Evolutionary conservation across 2,888 invertebrate genomes (phyloP), one percentile per base, ranked within the genome.

Genomic region (Campaea margaritaria): DNA sequence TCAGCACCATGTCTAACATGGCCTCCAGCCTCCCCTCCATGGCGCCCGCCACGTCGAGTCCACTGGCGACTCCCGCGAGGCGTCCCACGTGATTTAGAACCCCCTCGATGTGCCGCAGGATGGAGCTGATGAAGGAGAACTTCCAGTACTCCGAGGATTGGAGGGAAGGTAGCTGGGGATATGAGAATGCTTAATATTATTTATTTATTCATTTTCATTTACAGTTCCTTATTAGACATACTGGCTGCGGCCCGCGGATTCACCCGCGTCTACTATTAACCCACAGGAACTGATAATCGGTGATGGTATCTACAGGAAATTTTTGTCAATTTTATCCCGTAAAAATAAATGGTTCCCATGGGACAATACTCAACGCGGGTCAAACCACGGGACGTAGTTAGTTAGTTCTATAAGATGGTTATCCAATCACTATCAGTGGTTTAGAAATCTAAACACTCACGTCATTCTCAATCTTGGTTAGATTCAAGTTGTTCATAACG

Each of bases 111-210:
- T 88, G 91, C 0, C 74, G 57, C 0, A 94, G 69, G 16, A 93
- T 86, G n/a, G 83, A 76, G 0, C 87, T 82, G 3, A 93, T 64
- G 86, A 94, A 94, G 14, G 75, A 70, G 61, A 94, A 86, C 45
- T 83, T 82, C 93, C 91, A 93, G 74, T 89, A 90, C 16, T 91
- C 85, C n/a, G 87, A 74, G 0, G 58, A 58, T 68, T 93, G 90
- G 58, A 92, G 86, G 8, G 73, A 70, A 16, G 79, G 74, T 0
- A 93, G 74, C 93, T 93, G 69, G 10, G 70, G 66, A 47, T 16
- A 27, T 16, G 21, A 27, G 14, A 12, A 39, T 14, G 31, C 14
- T 31, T 15, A 31, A 31, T 42, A 31, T 31, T n/a, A 31, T 3
- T 3, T 9, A 31, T 1, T 9, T 31, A 31, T n/a, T 36, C 12